These are phyloP conservation scores for Heliornis fulica DNA, from an alignment of 2,113 vertebrate species.

Conservation along the genomic window DNA sequence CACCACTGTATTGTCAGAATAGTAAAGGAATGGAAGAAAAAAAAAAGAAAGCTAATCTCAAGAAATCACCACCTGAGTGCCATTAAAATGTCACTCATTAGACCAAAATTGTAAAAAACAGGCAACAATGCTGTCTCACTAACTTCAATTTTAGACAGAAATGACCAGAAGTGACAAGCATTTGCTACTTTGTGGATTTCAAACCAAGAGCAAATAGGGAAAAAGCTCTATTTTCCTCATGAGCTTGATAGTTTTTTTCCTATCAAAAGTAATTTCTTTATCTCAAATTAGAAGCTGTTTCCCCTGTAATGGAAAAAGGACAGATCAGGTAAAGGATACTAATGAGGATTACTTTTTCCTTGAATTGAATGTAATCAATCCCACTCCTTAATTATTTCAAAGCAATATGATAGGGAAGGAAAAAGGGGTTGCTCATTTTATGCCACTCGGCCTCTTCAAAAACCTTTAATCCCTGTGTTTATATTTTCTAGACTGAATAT, in stretches of 20 bases:
- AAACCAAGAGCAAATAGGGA: not conserved
- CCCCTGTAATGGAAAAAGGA: not conserved
- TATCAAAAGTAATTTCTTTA: not conserved
- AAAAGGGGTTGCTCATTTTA: not conserved
- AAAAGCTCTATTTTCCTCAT: not conserved
- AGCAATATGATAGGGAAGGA: not conserved
- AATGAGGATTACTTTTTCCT: not conserved
- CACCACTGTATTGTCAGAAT: not conserved
- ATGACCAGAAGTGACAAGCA: not conserved
- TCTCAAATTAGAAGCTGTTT: not conserved
- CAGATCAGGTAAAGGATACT: not conserved
- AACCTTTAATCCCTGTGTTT: not conserved
- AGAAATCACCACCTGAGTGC: not conserved
- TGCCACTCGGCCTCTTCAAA: not conserved
- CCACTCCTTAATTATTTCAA: not conserved
- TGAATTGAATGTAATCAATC: not conserved
- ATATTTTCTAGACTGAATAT: not conserved
- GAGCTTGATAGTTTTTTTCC: not conserved
- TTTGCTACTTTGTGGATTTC: not conserved
- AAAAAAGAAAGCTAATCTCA: not conserved
- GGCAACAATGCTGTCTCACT: not conserved
- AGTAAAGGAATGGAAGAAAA: not conserved
- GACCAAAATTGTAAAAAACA: not conserved
- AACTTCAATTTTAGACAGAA: not conserved
- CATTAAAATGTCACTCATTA: not conserved